phyloP scores from a whole-genome alignment of 2,113 vertebrate species.

The Pterocles burchelli region DNA sequence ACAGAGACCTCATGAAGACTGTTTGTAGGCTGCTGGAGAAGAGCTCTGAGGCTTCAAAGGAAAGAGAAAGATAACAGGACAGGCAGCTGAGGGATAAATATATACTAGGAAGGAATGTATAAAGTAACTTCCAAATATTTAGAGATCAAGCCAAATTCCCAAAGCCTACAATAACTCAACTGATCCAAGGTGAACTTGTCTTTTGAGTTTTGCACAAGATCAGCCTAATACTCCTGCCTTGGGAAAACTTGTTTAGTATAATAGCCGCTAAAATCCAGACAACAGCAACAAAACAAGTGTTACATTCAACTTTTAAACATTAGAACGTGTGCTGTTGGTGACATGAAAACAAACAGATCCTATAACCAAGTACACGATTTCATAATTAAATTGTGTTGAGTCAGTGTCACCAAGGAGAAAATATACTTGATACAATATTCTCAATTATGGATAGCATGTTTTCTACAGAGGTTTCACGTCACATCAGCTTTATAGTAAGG shows the following conservation, averaged over 20 bases:
- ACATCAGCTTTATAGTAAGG: background rate
- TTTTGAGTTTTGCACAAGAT: background rate
- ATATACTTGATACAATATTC: conserved; percentile 17
- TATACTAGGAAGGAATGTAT: background rate
- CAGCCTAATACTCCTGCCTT: background rate
- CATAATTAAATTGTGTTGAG: conserved; percentile 54
- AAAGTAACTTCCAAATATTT: conserved; percentile 24
- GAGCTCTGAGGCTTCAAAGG: conserved; percentile 2
- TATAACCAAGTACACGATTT: conserved; percentile 42
- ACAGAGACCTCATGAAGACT: background rate
- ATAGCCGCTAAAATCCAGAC: background rate
- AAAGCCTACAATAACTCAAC: background rate
- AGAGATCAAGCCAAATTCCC: background rate
- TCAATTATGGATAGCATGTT: conserved; percentile 53
- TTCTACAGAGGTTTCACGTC: conserved; percentile 18
- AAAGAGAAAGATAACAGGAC: background rate
- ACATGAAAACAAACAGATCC: conserved; percentile 50
- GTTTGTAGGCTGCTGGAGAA: background rate
- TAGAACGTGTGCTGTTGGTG: background rate
- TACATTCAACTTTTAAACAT: conserved; percentile 23
- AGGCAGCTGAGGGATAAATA: background rate
- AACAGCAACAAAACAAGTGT: conserved; percentile 12
- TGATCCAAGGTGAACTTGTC: background rate
- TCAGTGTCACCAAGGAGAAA: conserved; percentile 44
- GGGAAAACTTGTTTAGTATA: background rate